phyloP scores from a whole-genome alignment of 2,113 vertebrate species.

The Eptatretus burgeri region DNA sequence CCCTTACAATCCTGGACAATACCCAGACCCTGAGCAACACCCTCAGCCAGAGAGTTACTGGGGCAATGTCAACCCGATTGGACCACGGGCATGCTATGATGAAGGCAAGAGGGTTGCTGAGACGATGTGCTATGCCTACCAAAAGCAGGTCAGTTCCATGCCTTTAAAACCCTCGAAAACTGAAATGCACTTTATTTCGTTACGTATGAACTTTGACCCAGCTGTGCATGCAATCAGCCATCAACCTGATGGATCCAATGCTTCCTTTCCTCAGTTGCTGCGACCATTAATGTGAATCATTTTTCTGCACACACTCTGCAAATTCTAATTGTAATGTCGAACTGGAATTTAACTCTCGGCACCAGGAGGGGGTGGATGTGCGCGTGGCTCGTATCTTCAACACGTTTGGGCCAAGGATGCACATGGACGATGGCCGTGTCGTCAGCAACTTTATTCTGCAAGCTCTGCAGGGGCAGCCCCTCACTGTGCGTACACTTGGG shows the following conservation, averaged over 20 bases:
- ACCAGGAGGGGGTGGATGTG: conserved; percentile 83
- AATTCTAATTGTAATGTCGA: too few relatives aligned
- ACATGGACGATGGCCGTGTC: conserved; percentile 96
- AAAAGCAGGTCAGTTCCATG: conserved; percentile 53
- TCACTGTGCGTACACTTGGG: conserved; percentile 34
- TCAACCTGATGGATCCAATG: too few relatives aligned
- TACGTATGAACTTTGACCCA: conserved; percentile 13
- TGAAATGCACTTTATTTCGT: background rate
- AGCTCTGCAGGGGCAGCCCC: conserved; percentile 68
- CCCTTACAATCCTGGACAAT: too few relatives aligned
- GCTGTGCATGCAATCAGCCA: too few relatives aligned
- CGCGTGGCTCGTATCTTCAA: conserved; percentile 92
- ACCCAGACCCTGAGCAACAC: conserved; percentile 74
- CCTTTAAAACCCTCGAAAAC: background rate
- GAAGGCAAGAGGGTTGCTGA: conserved; percentile 86
- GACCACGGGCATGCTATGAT: conserved; percentile 85
- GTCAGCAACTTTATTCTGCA: conserved; percentile 98
- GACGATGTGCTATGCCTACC: conserved; percentile 97
- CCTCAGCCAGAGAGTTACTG: conserved; percentile 92
- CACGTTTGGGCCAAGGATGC: conserved; percentile 88
- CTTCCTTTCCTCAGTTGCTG: too few relatives aligned
- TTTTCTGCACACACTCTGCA: too few relatives aligned
- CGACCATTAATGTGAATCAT: too few relatives aligned
- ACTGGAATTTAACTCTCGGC: too few relatives aligned
- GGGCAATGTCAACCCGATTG: conserved; percentile 91